phyloP scores from a whole-genome alignment of 1,140 invertebrate species.

The Drosophila mayri region DNA sequence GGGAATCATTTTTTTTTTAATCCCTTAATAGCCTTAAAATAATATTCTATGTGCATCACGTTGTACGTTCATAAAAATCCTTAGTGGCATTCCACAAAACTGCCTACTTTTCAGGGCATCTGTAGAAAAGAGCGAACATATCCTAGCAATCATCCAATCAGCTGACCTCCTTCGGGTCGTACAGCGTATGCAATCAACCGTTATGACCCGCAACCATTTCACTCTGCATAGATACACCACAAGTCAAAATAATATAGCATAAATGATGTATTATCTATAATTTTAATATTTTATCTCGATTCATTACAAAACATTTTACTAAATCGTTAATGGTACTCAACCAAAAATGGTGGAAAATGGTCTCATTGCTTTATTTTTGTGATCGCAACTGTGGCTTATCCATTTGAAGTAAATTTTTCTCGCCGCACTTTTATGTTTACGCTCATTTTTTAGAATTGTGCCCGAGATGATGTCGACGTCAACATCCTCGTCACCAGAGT shows the following conservation, averaged over 20 bases:
- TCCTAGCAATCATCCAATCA: constrained; percentile 74
- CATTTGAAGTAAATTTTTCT: constrained; percentile 65
- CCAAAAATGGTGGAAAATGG: no score
- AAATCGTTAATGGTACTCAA: background rate
- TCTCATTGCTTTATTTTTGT: background rate
- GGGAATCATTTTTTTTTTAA: background rate
- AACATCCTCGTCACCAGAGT: constrained; percentile 75
- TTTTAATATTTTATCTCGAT: background rate
- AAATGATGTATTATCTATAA: background rate
- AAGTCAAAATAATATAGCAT: background rate
- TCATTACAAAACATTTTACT: no score
- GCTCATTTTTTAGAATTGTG: constrained; percentile 76
- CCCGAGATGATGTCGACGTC: constrained; percentile 71
- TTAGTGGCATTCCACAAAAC: constrained; percentile 9
- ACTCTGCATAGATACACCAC: constrained; percentile 2
- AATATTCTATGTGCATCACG: background rate
- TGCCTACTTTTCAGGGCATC: constrained; percentile 59
- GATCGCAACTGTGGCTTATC: background rate
- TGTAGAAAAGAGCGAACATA: constrained; percentile 21
- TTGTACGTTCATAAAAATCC: constrained; percentile 30
- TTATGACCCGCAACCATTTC: constrained; percentile 46
- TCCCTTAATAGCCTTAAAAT: background rate
- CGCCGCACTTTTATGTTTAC: constrained; percentile 76
- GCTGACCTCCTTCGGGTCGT: constrained; percentile 65
- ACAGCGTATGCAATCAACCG: constrained; percentile 73